phyloP scores from a whole-genome alignment of 2,888 invertebrate genomes.

The Mystacides longicornis region DNA sequence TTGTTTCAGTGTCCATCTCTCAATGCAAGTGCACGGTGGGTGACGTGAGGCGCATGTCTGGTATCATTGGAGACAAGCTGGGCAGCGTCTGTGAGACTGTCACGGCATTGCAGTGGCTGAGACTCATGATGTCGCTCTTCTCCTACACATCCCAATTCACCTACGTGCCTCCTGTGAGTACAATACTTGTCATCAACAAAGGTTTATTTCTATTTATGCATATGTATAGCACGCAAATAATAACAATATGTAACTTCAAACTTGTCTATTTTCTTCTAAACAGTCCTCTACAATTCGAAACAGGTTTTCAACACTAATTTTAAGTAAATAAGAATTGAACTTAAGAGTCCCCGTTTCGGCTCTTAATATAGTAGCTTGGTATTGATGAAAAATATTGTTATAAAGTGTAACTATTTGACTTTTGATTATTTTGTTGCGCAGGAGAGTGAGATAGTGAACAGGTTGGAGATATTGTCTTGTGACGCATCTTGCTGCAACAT shows the following conservation, averaged over 20 bases:
- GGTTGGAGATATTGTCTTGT: slow-evolving; percentile 68
- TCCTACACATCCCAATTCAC: slow-evolving; percentile 39
- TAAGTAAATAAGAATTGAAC: too few relatives aligned
- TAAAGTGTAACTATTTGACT: too few relatives aligned
- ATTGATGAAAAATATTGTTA: too few relatives aligned
- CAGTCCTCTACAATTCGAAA: too few relatives aligned
- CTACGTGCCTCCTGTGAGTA: slow-evolving; percentile 5
- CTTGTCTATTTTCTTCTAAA: too few relatives aligned
- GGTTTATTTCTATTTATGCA: too few relatives aligned
- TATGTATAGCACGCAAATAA: too few relatives aligned
- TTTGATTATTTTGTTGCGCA: slow-evolving; percentile 28
- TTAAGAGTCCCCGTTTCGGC: too few relatives aligned
- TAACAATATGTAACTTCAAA: too few relatives aligned
- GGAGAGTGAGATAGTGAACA: slow-evolving; percentile 57
- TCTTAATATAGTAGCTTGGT: too few relatives aligned
- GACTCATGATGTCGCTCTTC: slow-evolving; percentile 57
- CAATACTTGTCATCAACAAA: too few relatives aligned
- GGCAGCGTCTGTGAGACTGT: slow-evolving; percentile 53
- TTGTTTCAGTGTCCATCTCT: slow-evolving; percentile 51
- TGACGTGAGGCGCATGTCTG: slow-evolving; percentile 81
- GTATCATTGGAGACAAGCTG: slow-evolving; percentile 71
- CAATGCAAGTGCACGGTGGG: slow-evolving; percentile 78
- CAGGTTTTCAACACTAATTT: too few relatives aligned
- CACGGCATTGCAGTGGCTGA: slow-evolving; percentile 62
- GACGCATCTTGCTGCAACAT: slow-evolving; percentile 69